Evolutionary conservation across 2,113 vertebrate species (phyloP).

Genomic region (Donacobius atricapilla): DNA sequence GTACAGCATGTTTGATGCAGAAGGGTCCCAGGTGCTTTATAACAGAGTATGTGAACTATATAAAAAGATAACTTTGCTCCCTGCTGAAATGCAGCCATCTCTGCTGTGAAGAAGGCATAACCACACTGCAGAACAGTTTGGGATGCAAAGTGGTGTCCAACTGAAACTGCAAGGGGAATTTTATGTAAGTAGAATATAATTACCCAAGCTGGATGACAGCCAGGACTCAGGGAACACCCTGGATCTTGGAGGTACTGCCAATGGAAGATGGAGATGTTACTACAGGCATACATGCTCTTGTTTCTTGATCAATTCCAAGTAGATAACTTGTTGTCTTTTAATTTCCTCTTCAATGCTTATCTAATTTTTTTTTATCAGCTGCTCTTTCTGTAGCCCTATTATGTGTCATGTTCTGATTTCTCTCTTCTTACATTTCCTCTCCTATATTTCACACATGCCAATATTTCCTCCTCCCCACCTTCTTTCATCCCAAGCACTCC

Average conservation of each 20-base stretch:
- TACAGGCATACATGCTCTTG: slow-evolving; percentile 20
- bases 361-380: slow-evolving; percentile 37
- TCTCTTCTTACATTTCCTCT: slow-evolving; percentile 55
- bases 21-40: slow-evolving; percentile 53
- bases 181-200: slow-evolving; percentile 58
- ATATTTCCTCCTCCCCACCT: background rate
- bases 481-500: slow-evolving; percentile 14
- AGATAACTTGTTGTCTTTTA: slow-evolving; percentile 42
- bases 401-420: slow-evolving; percentile 31
- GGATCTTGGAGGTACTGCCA: slow-evolving; percentile 42
- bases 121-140: slow-evolving; percentile 5
- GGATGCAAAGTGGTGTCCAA: slow-evolving; percentile 40
- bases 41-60: slow-evolving; percentile 21
- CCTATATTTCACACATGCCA: slow-evolving; percentile 40
- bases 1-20: background rate
- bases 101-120: slow-evolving; percentile 8
- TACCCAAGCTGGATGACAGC: slow-evolving; percentile 56
- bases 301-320: slow-evolving; percentile 53
- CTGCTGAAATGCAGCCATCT: slow-evolving; percentile 33
- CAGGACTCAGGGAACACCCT: slow-evolving; percentile 51
- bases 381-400: slow-evolving; percentile 33
- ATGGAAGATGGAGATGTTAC: slow-evolving; percentile 56
- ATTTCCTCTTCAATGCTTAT: slow-evolving; percentile 49
- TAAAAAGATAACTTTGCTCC: slow-evolving; percentile 45
- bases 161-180: slow-evolving; percentile 52